A percentile compares a stretch with the other conserved stretches of the same genome.
phyloP scores from a whole-genome alignment of 64 coral and sea anemone species.

The Pachyseris speciosa region DNA sequence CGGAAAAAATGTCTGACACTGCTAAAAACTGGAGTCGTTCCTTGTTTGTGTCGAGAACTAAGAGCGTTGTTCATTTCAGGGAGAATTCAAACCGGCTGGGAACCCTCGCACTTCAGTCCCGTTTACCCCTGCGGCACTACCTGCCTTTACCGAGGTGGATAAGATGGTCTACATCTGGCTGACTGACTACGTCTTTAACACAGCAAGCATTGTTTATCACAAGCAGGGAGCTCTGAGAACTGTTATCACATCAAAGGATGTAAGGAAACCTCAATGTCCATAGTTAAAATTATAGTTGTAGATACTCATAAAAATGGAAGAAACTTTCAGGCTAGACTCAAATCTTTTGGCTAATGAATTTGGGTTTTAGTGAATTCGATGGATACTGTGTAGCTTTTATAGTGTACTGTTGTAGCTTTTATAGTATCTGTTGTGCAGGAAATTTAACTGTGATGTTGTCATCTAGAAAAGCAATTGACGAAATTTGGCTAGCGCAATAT shows the following conservation, averaged over 20 bases:
- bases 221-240: slow-evolving; percentile 44
- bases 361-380: too few species aligned
- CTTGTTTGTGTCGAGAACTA: neutral
- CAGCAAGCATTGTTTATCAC: slow-evolving; percentile 75
- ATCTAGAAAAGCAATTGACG: too few species aligned
- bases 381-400: too few species aligned
- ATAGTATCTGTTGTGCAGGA: too few species aligned
- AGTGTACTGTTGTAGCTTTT: too few species aligned
- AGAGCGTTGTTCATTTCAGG: slow-evolving; percentile 33
- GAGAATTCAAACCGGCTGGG: slow-evolving; percentile 75
- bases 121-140: slow-evolving; percentile 57
- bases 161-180: slow-evolving; percentile 81
- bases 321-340: too few species aligned
- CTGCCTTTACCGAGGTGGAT: slow-evolving; percentile 6
- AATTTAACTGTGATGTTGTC: too few species aligned
- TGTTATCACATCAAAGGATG: slow-evolving; percentile 59
- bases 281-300: too few species aligned
- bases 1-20: neutral
- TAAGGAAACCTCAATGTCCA: slow-evolving; percentile 23
- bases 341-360: too few species aligned
- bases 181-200: slow-evolving; percentile 79
- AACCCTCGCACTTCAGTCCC: slow-evolving; percentile 50
- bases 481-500: too few species aligned
- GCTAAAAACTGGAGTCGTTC: neutral
- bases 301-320: too few species aligned